Evolutionary conservation across 1,140 invertebrate genomes (phyloP), one percentile per base, ranked within the genome.

Genomic region (Cherax quadricarinatus): DNA sequence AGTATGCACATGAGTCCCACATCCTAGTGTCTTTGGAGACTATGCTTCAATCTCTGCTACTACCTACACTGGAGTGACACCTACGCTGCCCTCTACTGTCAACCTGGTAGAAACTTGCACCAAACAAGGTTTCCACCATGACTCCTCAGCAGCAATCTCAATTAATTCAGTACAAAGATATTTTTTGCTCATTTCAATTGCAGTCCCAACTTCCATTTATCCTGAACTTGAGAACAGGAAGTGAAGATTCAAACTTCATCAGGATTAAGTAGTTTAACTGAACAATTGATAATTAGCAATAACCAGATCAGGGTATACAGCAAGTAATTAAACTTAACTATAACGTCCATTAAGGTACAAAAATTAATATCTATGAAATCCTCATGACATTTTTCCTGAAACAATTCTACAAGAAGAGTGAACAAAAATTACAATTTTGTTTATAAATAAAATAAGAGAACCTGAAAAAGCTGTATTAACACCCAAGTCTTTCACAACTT

Each of bases 21-120:
- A 16, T 60, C 21, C 78, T 62, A 90, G 51, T 57, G 66, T 83
- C 88, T 83, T 85, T 90, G 62, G 81, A 90, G 88, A 75, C 88
- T 90, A 90, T 83, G 60, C 12, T 75, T 86, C 75, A 79, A 80
- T 70, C 62, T 57, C 49, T 81, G n/a, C 84, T 86, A 81, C 57
- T 80, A 73, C 79, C 90, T 91, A 91, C 90, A 73, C 73, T 66
- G 51, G 60, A 62, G 51, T 87, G 90, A 91, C 30, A 79, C 90
- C 90, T 91, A 86, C 70, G 62, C n/a, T 87, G 84, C 83, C 83
- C 70, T 62, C 84, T 91, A 87, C 85, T 75, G 75, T 86, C 75
- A 85, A 91, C 90, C 90, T 84, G 86, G 90, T 87, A 87, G 51
- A 90, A 57, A 49, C 82, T 90, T 62, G 21, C 24, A 88, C 62